These are phyloP conservation scores for Polypedilum pembai DNA, from an alignment of 1,140 invertebrate genomes.

Conservation along the genomic window DNA sequence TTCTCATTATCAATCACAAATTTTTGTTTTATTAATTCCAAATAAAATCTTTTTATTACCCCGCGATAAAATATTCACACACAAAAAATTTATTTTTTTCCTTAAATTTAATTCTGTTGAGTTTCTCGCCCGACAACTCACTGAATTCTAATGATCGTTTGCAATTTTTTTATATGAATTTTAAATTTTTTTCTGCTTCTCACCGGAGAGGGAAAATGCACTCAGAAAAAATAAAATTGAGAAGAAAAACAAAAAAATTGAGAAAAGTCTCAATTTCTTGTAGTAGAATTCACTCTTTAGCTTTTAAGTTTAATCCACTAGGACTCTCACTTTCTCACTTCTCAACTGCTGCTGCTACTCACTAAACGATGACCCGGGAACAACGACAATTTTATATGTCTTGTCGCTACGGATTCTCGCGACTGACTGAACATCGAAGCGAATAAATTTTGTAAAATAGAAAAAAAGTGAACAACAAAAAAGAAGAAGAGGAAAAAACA, in stretches of 20 bases:
- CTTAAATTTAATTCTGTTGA: not conserved
- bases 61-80: not conserved
- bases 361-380: not conserved
- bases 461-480: constrained; percentile 19
- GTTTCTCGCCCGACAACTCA: constrained; percentile 15
- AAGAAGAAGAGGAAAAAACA: not conserved
- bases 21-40: not conserved
- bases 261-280: not conserved
- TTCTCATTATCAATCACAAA: too few relatives aligned
- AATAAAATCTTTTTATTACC: not conserved
- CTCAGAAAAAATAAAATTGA: not conserved
- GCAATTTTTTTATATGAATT: constrained; percentile 1
- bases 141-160: constrained; percentile 13
- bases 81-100: too few relatives aligned
- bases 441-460: constrained; percentile 26
- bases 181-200: not conserved
- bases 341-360: not conserved
- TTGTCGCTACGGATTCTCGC: constrained; percentile 24
- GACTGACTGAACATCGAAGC: constrained; percentile 26
- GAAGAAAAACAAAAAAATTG: not conserved
- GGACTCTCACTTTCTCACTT: not conserved
- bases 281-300: not conserved
- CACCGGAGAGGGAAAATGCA: not conserved
- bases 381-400: constrained; percentile 15
- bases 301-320: not conserved